Evolutionary conservation across 2,888 invertebrate genomes (phyloP), one percentile per base, ranked within the genome.

Genomic region (Uropetala carovei): DNA sequence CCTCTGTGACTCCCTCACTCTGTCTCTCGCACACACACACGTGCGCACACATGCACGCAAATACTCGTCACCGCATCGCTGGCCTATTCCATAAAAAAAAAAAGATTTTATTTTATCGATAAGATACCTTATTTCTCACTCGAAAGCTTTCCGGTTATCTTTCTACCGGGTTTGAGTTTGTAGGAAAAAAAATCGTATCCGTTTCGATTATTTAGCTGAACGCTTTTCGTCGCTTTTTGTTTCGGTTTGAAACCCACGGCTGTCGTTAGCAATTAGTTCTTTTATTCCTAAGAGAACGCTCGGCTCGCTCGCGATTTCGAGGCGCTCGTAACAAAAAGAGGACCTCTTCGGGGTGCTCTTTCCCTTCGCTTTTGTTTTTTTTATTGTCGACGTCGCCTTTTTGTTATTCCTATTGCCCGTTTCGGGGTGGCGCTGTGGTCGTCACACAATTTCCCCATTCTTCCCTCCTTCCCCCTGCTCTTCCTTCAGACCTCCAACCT

Each of bases 391-490:
- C 43, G 43, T 43, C 43, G 64, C 64, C 43, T 89, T 89, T 64
- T 89, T 64, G 89, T 68, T 68, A 89, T 89, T 64, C 27, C n/a
- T 64, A n/a, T 22, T n/a, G 64, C n/a, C 60, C 30, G 89, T 22
- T 30, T 30, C 30, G 10, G 10, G 83, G 43, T 43, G 56, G 43
- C 56, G 83, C 43, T 83, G 83, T 43, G 83, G 83, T 83, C 83
- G 83, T 57, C 56, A 83, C 56, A 43, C 57, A 57, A 83, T 83
- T 83, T 83, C 43, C 83, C 83, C n/a, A 16, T 10, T 3, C n/a
- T 16, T 18, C 83, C 43, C 43, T 43, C 43, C 43, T 5, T 43
- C 5, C 43, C 43, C 5, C 43, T 43, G 3, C 43, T 43, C 43
- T 43, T 43, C 5, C 43, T 43, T 43, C 16, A 68, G n/a, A 22